Evolutionary conservation across 2,113 vertebrate species (phyloP), one percentile per base, ranked within the genome.

Genomic region (Patagioenas fasciata): DNA sequence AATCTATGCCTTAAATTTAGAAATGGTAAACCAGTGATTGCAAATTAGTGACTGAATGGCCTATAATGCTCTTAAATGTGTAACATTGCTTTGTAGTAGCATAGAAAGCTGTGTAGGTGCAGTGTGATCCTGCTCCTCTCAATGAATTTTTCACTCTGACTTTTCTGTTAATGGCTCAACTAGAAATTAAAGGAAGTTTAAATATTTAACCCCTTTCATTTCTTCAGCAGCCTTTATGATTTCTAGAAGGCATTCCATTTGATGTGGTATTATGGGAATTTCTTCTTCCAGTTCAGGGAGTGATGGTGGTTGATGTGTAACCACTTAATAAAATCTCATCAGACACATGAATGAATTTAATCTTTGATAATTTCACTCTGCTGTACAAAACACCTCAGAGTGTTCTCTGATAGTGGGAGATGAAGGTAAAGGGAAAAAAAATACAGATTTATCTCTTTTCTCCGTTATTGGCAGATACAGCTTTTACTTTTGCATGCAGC

Each of bases 291-390:
- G 51, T 88, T 65, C 47, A 42, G 88, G 82, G 50, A 80, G 69
- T 91, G 89, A 91, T 94, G 83, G 82, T 75, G 79, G 75, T 80
- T 88, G 89, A 47, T 93, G 74, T 95, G 89, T 78, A 94, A 89
- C 91, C 85, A 77, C 87, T 93, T 93, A 91, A 91, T 95, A 93
- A 93, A 95, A 85, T 91, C 84, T 92, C 80, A 73, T 88, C 93
- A 88, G 88, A 90, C 65, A 51, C 82, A 48, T 61, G 83, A 93
- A 87, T 93, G 89, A 86, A 91, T 94, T 79, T 85, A 70, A 57
- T 32, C 93, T 94, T 92, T 92, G 91, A 87, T 91, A 87, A 57
- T 87, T 92, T 79, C 15, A 6, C 57, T 89, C 28, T 75, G 71
- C 57, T 73, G 34, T 64, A 91, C 53, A 25, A 7, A 89, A 42